Evolutionary conservation across 2,888 invertebrate species (phyloP), one percentile per base, ranked within the genome.

Genomic region (Oligia fasciuncula): DNA sequence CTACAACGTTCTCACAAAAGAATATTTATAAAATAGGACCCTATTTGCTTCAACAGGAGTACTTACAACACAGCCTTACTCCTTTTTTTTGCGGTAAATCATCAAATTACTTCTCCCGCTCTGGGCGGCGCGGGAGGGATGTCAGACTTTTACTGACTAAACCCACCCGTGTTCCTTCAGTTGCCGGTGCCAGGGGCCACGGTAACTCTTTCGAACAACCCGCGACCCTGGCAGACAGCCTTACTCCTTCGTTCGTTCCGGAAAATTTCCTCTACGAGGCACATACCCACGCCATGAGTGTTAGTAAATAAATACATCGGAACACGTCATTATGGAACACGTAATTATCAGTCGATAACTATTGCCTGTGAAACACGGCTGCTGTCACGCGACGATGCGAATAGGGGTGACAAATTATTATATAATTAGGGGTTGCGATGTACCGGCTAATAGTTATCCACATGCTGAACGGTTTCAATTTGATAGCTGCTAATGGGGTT

Each of bases 331-430:
- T 63, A 79, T 1, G 23, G 3, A 49, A 11, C 65, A 70, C 46
- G 46, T 79, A 62, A 63, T 73, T 67, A 84, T 84, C 63, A 70
- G 66, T 49, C 83, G 68, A 86, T 73, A 84, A 84, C 49, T 65
- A 86, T 82, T 65, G 67, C 43, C 66, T 17, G 72, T 87, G 84
- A 76, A 79, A 78, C 79, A 84, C 84, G 65, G 14, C 6, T 2
- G 3, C 40, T 11, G 29, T 23, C 87, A 86, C 83, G 83, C 83
- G 65, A 86, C 72, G 19, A 73, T 85, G 84, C 51, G 49, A 68
- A 86, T 60, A 73, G 66, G 63, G 63, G 75, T 69, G 84, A 78
- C 87, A 71, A 84, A 84, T 84, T 76, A 87, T 65, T 84, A 79
- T 74, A 54, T 73, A 87, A 85, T 87, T 79, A 84, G 65, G 62